These are phyloP conservation scores for Nipponia nippon DNA, from an alignment of 2,113 vertebrate species.

Conservation along the genomic window DNA sequence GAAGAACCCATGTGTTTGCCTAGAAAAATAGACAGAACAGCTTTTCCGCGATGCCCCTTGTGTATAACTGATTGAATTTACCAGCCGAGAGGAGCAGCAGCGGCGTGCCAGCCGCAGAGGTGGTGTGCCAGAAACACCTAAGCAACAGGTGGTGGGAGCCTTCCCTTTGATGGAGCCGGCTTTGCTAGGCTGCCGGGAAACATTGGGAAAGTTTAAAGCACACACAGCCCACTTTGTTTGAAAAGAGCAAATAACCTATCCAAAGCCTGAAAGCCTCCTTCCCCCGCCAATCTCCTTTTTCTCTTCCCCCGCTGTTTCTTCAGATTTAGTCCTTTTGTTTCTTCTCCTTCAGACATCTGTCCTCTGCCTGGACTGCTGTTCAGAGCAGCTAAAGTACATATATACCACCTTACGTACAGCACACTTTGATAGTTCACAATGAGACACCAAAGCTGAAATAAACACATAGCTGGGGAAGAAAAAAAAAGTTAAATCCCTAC, in stretches of 20 bases:
- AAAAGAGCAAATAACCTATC: constrained; percentile 21
- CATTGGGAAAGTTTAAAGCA: background rate
- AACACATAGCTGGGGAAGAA: background rate
- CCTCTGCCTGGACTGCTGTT: constrained; percentile 23
- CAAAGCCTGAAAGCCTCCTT: background rate
- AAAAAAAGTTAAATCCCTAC: constrained; percentile 29
- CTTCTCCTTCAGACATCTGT: constrained; percentile 38
- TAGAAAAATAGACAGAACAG: background rate
- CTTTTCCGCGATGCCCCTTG: background rate
- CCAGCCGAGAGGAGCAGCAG: background rate
- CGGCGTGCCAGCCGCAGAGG: background rate
- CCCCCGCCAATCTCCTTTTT: background rate
- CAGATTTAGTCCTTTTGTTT: constrained; percentile 54
- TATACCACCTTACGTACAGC: background rate
- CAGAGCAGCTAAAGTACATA: background rate
- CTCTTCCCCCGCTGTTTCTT: background rate
- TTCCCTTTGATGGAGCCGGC: background rate
- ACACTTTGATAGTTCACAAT: constrained; percentile 26
- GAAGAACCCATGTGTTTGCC: background rate
- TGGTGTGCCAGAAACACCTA: constrained; percentile 5
- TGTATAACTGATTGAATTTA: background rate
- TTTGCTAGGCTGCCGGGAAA: background rate
- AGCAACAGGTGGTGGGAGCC: background rate
- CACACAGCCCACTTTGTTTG: background rate
- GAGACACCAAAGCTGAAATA: constrained; percentile 40